phyloP scores from a whole-genome alignment of 2,888 invertebrate genomes.

The Hypselothyrea guttata region DNA sequence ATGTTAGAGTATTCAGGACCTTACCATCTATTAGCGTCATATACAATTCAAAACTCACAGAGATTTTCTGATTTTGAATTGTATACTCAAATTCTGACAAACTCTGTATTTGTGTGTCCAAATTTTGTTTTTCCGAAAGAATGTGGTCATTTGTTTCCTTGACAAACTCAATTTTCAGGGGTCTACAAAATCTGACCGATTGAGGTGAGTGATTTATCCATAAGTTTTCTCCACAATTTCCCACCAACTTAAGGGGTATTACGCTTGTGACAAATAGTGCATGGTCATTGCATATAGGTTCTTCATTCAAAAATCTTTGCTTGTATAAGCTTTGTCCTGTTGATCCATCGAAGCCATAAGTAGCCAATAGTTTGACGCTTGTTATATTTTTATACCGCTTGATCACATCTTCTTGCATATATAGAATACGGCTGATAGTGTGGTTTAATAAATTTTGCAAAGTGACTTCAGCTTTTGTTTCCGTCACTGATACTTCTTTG shows the following conservation, averaged over 20 bases:
- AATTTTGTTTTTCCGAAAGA: no score
- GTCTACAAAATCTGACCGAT: no score
- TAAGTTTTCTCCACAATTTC: no score
- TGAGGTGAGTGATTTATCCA: no score
- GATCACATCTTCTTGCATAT: conserved; percentile 5
- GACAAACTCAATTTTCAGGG: no score
- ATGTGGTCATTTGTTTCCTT: no score
- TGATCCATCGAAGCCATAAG: no score
- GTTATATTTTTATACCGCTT: conserved; percentile 5
- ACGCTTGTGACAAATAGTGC: conserved; percentile 1
- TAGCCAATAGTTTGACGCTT: conserved; percentile 1
- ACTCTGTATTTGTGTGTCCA: conserved; percentile 5
- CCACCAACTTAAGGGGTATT: no score
- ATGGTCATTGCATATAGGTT: background rate
- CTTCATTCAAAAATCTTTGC: no score
- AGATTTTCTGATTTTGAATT: conserved; percentile 10
- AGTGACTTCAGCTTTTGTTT: conserved; percentile 6
- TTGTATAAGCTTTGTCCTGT: no score
- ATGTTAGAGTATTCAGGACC: conserved; percentile 6
- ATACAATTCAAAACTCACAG: conserved; percentile 10
- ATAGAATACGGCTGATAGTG: conserved; percentile 6
- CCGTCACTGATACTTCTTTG: conserved; percentile 1
- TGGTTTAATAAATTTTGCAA: conserved; percentile 1
- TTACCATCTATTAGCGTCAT: conserved; percentile 14
- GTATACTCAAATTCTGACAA: conserved; percentile 11